Percentiles rank a stretch among this genome's conserved stretches.
phyloP scores from a whole-genome alignment of 2,888 invertebrate genomes.

The Eugnorisma glareosa region DNA sequence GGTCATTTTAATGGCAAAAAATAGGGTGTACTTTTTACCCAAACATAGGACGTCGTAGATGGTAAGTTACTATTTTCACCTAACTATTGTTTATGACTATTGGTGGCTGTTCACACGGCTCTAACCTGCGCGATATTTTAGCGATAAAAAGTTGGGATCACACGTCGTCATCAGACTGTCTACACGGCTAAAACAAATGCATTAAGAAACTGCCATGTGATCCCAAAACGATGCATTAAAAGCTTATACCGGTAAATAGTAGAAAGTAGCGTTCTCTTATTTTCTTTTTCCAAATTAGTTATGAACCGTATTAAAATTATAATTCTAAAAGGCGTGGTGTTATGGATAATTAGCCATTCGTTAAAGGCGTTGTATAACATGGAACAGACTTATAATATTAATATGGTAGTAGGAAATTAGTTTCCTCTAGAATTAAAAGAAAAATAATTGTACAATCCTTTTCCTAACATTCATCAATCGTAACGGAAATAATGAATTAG shows the following conservation, averaged over 20 bases:
- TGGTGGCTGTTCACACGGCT: background rate
- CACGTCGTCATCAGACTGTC: background rate
- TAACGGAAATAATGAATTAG: constrained; percentile 28
- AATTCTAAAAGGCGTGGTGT: background rate
- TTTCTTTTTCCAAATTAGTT: background rate
- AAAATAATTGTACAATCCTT: background rate
- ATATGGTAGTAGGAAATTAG: background rate
- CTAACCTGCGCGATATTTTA: background rate
- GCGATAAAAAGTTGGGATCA: background rate
- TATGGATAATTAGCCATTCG: background rate
- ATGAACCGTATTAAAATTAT: background rate
- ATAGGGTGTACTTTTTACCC: background rate
- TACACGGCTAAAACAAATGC: too few species aligned
- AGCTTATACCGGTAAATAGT: background rate
- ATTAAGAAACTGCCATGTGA: background rate
- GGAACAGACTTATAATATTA: background rate
- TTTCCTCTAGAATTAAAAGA: background rate
- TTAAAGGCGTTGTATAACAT: too few species aligned
- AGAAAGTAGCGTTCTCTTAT: background rate
- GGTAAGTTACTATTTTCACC: background rate
- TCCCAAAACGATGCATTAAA: background rate
- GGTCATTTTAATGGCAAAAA: background rate
- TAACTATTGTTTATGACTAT: background rate
- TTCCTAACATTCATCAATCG: constrained; percentile 3
- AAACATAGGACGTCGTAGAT: background rate